phyloP scores from a whole-genome alignment of 2,797 vertebrate genomes.

The Scarus forsteni region DNA sequence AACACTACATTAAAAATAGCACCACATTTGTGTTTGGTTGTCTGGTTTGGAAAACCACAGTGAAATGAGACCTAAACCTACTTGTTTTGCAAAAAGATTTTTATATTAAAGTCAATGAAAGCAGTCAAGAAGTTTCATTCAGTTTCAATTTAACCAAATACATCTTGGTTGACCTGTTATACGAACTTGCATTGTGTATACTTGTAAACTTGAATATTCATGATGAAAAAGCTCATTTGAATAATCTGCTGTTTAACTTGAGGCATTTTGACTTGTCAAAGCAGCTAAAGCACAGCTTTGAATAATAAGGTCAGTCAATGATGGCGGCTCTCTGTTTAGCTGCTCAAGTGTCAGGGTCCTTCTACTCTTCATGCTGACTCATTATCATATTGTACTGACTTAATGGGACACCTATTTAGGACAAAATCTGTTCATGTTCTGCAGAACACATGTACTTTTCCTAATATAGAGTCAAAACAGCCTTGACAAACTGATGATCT shows the following conservation, averaged over 20 bases:
- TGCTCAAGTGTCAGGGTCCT: background rate
- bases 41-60: too few species aligned
- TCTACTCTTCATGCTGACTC: background rate
- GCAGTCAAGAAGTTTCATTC: too few species aligned
- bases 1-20: background rate
- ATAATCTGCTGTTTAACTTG: background rate
- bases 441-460: background rate
- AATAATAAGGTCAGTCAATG: background rate
- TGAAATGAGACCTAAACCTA: too few species aligned
- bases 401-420: background rate
- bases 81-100: too few species aligned
- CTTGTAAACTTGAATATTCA: background rate
- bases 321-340: conserved; percentile 11
- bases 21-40: background rate
- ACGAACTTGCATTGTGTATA: too few species aligned
- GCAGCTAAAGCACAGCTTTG: background rate
- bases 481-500: conserved; percentile 3
- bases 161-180: background rate
- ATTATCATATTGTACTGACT: background rate
- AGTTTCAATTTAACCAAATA: background rate
- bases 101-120: too few species aligned
- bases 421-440: background rate
- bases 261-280: background rate
- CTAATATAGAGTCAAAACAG: background rate
- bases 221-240: background rate